These are phyloP conservation scores for Drosophila sp. DNA, from an alignment of 1,140 invertebrate genomes.

Conservation along the genomic window DNA sequence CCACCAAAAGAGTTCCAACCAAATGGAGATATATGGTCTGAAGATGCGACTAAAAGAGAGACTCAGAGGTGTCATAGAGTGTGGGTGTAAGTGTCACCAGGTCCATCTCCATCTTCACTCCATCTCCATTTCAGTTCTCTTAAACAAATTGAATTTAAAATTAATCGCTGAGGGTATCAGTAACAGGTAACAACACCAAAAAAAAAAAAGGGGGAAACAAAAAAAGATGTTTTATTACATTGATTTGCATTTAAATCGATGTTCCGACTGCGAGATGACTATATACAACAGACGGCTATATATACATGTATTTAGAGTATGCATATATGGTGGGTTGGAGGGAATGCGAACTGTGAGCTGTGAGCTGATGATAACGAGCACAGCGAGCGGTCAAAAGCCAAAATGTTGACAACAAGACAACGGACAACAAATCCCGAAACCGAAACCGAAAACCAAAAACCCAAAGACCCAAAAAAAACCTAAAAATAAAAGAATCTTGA, in stretches of 20 bases:
- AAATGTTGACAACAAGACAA: conserved; percentile 69
- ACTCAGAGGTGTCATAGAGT: neutral
- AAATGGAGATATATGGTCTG: too few species aligned
- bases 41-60: too few species aligned
- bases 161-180: conserved; percentile 58
- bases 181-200: conserved; percentile 27
- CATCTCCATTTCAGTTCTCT: conserved; percentile 8
- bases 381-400: conserved; percentile 68
- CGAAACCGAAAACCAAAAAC: conserved; percentile 48
- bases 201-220: conserved; percentile 20
- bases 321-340: neutral
- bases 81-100: conserved; percentile 63
- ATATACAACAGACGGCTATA: conserved; percentile 27
- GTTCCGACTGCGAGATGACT: conserved; percentile 44
- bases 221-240: conserved; percentile 81
- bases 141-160: conserved; percentile 67
- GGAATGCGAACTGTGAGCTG: conserved; percentile 34
- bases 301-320: conserved; percentile 6
- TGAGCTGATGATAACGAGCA: conserved; percentile 71
- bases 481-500: conserved; percentile 50
- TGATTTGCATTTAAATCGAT: conserved; percentile 83
- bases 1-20: conserved; percentile 13
- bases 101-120: conserved; percentile 19
- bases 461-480: conserved; percentile 17
- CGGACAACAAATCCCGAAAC: conserved; percentile 38